These are phyloP conservation scores for Paracanthobrama guichenoti DNA, from an alignment of 2,113 vertebrate species.

Conservation along the genomic window DNA sequence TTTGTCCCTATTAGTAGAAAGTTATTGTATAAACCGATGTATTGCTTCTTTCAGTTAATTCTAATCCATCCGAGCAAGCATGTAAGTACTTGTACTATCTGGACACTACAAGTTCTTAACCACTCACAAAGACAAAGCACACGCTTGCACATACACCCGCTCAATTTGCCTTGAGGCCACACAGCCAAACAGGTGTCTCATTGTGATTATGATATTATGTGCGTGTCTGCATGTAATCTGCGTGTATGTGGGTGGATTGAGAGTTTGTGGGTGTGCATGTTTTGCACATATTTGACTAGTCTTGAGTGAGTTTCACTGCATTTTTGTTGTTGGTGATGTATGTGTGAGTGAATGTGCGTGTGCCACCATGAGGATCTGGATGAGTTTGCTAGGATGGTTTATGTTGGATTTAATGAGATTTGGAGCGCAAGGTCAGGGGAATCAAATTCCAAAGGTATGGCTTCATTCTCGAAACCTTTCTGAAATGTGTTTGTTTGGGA, in stretches of 20 bases:
- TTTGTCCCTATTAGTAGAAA: neutral
- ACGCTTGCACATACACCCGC: neutral
- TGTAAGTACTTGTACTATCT: conserved; percentile 21
- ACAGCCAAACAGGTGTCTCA: conserved; percentile 43
- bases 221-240: neutral
- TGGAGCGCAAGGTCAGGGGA: conserved; percentile 57
- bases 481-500: conserved; percentile 6
- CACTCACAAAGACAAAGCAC: neutral
- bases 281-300: neutral
- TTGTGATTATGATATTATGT: conserved; percentile 5
- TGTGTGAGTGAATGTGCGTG: conserved; percentile 60
- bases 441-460: conserved; percentile 35
- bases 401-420: conserved; percentile 64
- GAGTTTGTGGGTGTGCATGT: conserved; percentile 7
- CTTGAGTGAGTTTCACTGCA: conserved; percentile 54
- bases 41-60: neutral
- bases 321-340: conserved; percentile 50
- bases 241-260: conserved; percentile 47
- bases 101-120: conserved; percentile 11
- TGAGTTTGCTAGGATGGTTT: conserved; percentile 66
- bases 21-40: neutral
- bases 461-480: conserved; percentile 1
- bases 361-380: conserved; percentile 68
- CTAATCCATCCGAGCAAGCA: neutral
- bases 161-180: conserved; percentile 9